Percentiles rank a stretch among this genome's conserved stretches.
phyloP scores from a whole-genome alignment of 2,797 vertebrate genomes.

The Parauchenoglanis punctatus region DNA sequence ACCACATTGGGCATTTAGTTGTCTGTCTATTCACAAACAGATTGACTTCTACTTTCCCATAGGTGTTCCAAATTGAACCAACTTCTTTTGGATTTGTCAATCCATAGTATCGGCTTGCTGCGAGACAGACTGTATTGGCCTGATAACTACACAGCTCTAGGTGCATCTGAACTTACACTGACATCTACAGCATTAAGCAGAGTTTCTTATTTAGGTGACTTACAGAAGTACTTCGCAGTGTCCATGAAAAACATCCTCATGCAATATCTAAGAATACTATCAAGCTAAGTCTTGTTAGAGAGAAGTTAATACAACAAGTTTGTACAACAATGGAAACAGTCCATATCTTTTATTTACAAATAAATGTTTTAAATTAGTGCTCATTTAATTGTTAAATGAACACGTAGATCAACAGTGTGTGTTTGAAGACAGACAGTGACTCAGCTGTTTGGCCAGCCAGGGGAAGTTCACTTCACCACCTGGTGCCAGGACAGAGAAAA shows the following conservation, averaged over 20 bases:
- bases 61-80: conserved; percentile 1
- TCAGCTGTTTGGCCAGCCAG: not conserved
- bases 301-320: not conserved
- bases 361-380: not conserved
- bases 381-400: not conserved
- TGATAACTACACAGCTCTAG: not conserved
- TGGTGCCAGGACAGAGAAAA: conserved; percentile 13
- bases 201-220: not conserved
- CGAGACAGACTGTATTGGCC: not conserved
- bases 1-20: not conserved
- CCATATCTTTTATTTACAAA: not conserved
- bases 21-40: not conserved
- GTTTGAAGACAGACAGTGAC: not conserved
- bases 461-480: not conserved
- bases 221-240: not conserved
- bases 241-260: not conserved
- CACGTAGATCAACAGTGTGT: not conserved
- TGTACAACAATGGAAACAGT: not conserved
- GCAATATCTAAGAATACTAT: not conserved
- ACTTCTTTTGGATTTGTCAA: not conserved
- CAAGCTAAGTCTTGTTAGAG: not conserved
- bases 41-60: not conserved
- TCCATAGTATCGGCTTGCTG: not conserved
- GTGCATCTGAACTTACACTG: not conserved
- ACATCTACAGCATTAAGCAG: not conserved